These are phyloP conservation scores for Megalops atlanticus DNA, from an alignment of 2,113 vertebrate species.

Conservation along the genomic window DNA sequence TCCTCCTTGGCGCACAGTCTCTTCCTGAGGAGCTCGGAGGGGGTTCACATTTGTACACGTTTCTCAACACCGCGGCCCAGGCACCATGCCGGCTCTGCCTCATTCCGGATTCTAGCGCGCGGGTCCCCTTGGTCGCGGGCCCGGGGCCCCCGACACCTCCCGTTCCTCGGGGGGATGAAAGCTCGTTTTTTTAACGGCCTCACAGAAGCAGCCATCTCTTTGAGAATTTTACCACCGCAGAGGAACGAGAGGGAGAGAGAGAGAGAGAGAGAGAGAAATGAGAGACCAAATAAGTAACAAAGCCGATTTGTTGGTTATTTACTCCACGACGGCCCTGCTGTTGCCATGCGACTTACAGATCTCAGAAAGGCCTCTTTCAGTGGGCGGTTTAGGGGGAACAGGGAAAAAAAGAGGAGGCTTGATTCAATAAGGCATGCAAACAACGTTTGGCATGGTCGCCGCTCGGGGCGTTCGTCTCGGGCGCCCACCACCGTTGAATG, in stretches of 20 bases:
- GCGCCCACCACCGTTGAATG: no score
- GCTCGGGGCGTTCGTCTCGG: conserved; percentile 2
- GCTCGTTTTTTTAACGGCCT: no score
- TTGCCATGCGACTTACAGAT: conserved; percentile 7
- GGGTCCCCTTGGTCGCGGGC: background rate
- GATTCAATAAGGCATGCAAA: conserved; percentile 2
- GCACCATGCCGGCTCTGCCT: background rate
- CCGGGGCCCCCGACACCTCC: no score
- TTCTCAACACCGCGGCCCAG: background rate
- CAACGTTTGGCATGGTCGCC: conserved; percentile 1
- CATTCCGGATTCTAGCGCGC: background rate
- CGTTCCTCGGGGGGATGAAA: no score
- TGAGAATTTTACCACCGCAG: background rate
- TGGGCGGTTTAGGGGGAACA: no score
- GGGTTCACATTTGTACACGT: background rate
- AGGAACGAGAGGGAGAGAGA: background rate
- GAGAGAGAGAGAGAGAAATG: no score
- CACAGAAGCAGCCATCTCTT: background rate
- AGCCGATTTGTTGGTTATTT: background rate
- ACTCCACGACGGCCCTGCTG: background rate
- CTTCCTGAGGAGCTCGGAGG: background rate
- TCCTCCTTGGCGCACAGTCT: background rate
- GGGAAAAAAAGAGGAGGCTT: background rate
- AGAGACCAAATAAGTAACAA: conserved; percentile 8
- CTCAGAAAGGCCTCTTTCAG: background rate